phyloP scores from a whole-genome alignment of 1,140 invertebrate species.

The Ridgeia piscesae region DNA sequence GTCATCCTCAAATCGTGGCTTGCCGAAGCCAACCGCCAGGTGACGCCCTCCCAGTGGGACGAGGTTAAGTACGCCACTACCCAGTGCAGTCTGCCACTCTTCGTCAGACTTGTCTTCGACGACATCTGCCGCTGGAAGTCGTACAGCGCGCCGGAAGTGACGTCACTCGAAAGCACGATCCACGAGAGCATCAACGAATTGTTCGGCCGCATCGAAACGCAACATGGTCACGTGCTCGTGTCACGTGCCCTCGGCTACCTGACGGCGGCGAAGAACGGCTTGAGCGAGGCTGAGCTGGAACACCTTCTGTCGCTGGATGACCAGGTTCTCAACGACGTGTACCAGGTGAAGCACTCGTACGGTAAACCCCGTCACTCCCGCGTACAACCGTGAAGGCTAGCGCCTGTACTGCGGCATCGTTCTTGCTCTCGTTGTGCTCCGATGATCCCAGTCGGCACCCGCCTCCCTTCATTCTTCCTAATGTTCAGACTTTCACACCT shows the following conservation, averaged over 20 bases:
- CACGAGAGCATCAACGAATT: slow-evolving; percentile 40
- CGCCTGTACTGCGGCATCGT: too few relatives aligned
- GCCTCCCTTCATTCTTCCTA: too few relatives aligned
- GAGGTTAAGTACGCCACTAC: slow-evolving; percentile 86
- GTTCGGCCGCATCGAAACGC: slow-evolving; percentile 29
- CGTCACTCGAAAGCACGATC: slow-evolving; percentile 19
- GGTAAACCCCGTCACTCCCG: too few relatives aligned
- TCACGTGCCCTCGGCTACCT: slow-evolving; percentile 29
- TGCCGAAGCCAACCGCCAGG: slow-evolving; percentile 73
- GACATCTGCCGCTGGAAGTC: slow-evolving; percentile 96
- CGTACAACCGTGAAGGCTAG: too few relatives aligned
- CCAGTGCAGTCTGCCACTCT: slow-evolving; percentile 93
- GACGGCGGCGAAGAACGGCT: slow-evolving; percentile 28
- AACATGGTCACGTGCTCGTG: slow-evolving; percentile 31
- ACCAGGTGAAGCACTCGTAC: slow-evolving; percentile 46
- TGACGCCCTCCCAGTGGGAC: slow-evolving; percentile 77
- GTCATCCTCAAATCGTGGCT: slow-evolving; percentile 95
- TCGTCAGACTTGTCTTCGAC: slow-evolving; percentile 85
- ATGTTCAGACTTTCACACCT: too few relatives aligned
- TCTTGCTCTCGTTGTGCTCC: slow-evolving; percentile 61
- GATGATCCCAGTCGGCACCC: slow-evolving; percentile 92
- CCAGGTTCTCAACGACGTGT: slow-evolving; percentile 66
- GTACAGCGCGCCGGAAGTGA: slow-evolving; percentile 80
- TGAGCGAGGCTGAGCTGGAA: slow-evolving; percentile 30
- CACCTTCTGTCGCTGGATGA: slow-evolving; percentile 31